Percentiles rank a stretch among this genome's conserved stretches.
Conservation (phyloP, 2,888 invertebrate genomes). For the Drosophila lacicola region DNA sequence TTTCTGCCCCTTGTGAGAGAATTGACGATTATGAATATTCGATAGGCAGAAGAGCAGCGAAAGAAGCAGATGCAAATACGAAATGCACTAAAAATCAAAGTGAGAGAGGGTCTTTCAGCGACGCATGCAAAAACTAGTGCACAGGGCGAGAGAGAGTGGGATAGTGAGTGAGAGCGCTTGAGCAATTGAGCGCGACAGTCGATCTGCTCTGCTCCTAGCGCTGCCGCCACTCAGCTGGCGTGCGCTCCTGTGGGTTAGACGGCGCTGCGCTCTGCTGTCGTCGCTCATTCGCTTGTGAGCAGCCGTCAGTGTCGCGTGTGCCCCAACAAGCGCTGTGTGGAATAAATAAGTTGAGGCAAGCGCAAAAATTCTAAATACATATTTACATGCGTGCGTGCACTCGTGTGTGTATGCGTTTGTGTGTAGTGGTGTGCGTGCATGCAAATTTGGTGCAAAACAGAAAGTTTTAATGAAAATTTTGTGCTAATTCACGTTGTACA, state of each 20-base stretch:
- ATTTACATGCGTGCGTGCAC: constrained; percentile 10
- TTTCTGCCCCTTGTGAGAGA: not conserved
- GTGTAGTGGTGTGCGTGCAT: constrained; percentile 9
- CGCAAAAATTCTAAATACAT: constrained; percentile 25
- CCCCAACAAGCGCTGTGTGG: constrained; percentile 47
- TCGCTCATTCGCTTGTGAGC: constrained; percentile 77
- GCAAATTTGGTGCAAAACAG: constrained; percentile 52
- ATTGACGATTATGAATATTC: constrained; percentile 17
- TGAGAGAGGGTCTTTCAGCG: not conserved
- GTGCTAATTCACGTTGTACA: constrained; percentile 33
- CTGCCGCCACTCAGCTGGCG: constrained; percentile 11
- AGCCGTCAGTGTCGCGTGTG: constrained; percentile 82
- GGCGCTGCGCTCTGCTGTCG: constrained; percentile 30
- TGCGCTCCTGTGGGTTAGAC: constrained; percentile 42
- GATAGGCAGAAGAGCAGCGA: constrained; percentile 22
- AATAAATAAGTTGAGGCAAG: constrained; percentile 52
- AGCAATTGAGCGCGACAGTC: constrained; percentile 1
- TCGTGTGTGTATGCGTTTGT: constrained; percentile 26
- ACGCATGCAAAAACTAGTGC: not conserved
- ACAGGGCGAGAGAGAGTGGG: constrained; percentile 18
- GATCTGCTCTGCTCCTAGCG: constrained; percentile 10
- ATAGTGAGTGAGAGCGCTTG: constrained; percentile 9
- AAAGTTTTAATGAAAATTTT: constrained; percentile 27
- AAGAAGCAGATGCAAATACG: constrained; percentile 7
- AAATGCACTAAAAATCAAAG: constrained; percentile 10